Evolutionary conservation across 2,113 vertebrate genomes (phyloP), one percentile per base, ranked within the genome.

Genomic region (Lepus europaeus): DNA sequence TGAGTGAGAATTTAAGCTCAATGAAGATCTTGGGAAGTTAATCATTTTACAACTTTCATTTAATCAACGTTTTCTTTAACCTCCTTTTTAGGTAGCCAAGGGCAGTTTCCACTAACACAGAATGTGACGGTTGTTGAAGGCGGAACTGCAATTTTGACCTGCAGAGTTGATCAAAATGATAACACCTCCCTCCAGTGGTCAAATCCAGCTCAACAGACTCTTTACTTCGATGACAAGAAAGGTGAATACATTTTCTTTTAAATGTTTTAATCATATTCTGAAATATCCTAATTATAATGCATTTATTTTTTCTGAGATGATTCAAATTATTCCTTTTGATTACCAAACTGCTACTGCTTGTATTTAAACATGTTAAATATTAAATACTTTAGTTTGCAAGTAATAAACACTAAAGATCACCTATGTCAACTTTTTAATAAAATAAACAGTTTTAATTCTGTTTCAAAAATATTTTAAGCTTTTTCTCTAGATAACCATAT

Each of bases 111-210:
- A 94, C 98, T 99, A 89, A 99, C 99, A 96, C 99, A 99, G 98
- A 99, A 99, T 94, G 98, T 99, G 97, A 99, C 99, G 0, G 99
- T 99, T 96, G 99, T 99, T 87, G 99, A 99, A 99, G 99, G 99
- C 19, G 99, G 98, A 98, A 99, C 99, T 17, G 99, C 98, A 74
- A 99, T 99, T 98, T 98, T 99, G 99, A 99, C 99, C 99, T 99
- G 99, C 98, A 99, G 99, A 91, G 99, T 99, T 98, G 99, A 99
- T 99, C 99, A 99, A 98, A 99, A 99, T 99, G 99, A 99, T 99
- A 99, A 99, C 99, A 99, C 99, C 98, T 99, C 99, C 99, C 99
- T 99, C 99, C 99, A 99, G 99, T 99, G 99, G 99, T 99, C 99
- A 98, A 99, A 99, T 98, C 99, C 99, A 98, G 99, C 99, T 99